A percentile compares a stretch with the other conserved stretches of the same genome.
Conservation (phyloP, 2,113 vertebrate species). For the Peromyscus leucopus region DNA sequence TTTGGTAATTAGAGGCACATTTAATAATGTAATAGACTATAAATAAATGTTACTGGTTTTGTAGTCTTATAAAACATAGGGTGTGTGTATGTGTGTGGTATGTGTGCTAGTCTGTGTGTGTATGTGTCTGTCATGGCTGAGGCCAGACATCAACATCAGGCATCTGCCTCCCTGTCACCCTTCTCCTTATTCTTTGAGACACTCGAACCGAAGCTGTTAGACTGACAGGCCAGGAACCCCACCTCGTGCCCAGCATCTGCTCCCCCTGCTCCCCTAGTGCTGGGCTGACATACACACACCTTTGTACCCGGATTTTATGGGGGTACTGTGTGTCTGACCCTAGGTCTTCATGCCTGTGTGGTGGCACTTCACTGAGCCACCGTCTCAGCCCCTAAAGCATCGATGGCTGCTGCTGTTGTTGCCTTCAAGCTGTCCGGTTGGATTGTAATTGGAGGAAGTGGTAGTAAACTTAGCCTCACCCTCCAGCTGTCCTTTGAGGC, state of each 20-base stretch:
- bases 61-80: neutral
- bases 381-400: neutral
- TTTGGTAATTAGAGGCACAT: neutral
- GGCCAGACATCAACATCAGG: neutral
- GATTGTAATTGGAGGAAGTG: neutral
- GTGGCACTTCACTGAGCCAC: neutral
- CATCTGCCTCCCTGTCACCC: no score
- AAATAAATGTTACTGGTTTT: constrained; percentile 46
- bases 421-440: neutral
- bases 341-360: neutral
- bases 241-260: neutral
- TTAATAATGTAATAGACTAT: constrained; percentile 29
- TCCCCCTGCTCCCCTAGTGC: neutral
- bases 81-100: neutral
- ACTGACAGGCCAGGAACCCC: neutral
- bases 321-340: neutral
- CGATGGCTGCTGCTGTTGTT: neutral
- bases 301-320: neutral
- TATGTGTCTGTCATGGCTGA: neutral
- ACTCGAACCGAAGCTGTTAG: neutral
- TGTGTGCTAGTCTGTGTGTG: neutral
- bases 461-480: neutral
- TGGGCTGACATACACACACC: neutral
- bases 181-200: neutral
- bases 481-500: neutral